These are phyloP conservation scores for Odontamblyopus rebecca DNA, from an alignment of 2,797 vertebrate genomes.

Conservation along the genomic window DNA sequence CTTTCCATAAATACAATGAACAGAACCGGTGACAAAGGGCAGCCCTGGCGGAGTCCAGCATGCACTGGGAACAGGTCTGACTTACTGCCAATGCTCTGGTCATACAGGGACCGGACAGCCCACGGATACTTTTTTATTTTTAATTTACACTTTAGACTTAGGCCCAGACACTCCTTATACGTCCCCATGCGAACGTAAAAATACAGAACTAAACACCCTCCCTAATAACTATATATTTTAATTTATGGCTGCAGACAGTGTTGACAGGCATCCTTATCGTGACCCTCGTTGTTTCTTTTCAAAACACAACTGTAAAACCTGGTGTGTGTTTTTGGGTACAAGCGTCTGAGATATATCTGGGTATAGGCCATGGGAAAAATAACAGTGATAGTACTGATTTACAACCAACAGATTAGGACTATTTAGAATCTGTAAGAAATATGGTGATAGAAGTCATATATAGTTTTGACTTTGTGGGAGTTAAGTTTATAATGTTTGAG, in stretches of 20 bases:
- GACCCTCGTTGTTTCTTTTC: conserved; percentile 1
- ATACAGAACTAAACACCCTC: background rate
- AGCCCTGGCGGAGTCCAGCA: too few species aligned
- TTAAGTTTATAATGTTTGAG: background rate
- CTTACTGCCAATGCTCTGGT: too few species aligned
- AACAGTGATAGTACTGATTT: background rate
- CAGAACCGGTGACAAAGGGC: too few species aligned
- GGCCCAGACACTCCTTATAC: background rate
- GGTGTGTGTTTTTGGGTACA: background rate
- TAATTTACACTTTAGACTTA: background rate
- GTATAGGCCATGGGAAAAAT: background rate
- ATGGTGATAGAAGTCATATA: background rate
- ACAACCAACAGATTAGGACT: background rate
- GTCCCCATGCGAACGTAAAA: background rate
- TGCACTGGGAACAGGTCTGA: too few species aligned
- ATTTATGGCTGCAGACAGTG: background rate
- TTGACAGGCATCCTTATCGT: background rate
- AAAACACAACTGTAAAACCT: conserved; percentile 4
- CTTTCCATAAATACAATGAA: too few species aligned
- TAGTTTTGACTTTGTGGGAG: background rate
- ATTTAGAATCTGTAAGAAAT: background rate
- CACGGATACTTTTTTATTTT: too few species aligned
- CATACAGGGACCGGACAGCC: too few species aligned
- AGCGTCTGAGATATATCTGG: background rate
- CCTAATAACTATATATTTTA: background rate